These are phyloP conservation scores for Aricia agestis DNA, from an alignment of 1,140 invertebrate genomes.

Conservation along the genomic window DNA sequence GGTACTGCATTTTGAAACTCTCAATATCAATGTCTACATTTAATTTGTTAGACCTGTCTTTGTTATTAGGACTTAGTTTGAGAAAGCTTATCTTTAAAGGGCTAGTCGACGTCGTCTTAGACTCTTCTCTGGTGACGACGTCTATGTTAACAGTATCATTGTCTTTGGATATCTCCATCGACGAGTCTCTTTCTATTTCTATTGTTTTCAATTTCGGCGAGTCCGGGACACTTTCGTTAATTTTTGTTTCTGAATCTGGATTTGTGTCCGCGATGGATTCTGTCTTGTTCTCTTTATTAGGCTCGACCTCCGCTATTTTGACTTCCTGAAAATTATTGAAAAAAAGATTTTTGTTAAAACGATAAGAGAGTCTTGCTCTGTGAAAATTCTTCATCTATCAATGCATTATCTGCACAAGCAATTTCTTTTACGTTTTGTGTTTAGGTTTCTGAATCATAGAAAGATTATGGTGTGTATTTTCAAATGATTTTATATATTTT, in stretches of 20 bases:
- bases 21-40: constrained; percentile 49
- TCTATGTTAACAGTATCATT: constrained; percentile 44
- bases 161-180: constrained; percentile 51
- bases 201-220: constrained; percentile 37
- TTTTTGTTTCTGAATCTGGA: background rate
- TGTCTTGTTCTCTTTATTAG: background rate
- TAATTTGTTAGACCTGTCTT: constrained; percentile 33
- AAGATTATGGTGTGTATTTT: too few relatives aligned
- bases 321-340: constrained; percentile 15
- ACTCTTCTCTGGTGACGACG: constrained; percentile 34
- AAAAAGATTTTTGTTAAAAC: background rate
- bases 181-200: constrained; percentile 43
- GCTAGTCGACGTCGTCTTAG: constrained; percentile 18
- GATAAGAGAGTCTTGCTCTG: too few relatives aligned
- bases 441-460: too few relatives aligned
- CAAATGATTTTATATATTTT: too few relatives aligned
- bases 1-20: constrained; percentile 52
- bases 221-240: background rate
- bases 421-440: too few relatives aligned
- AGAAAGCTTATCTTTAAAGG: constrained; percentile 36
- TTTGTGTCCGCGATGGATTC: constrained; percentile 2
- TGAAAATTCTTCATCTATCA: too few relatives aligned
- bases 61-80: constrained; percentile 45
- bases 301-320: background rate
- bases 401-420: too few relatives aligned